These are phyloP conservation scores for Tethea ocularis DNA, from an alignment of 2,888 invertebrate species.

Conservation along the genomic window DNA sequence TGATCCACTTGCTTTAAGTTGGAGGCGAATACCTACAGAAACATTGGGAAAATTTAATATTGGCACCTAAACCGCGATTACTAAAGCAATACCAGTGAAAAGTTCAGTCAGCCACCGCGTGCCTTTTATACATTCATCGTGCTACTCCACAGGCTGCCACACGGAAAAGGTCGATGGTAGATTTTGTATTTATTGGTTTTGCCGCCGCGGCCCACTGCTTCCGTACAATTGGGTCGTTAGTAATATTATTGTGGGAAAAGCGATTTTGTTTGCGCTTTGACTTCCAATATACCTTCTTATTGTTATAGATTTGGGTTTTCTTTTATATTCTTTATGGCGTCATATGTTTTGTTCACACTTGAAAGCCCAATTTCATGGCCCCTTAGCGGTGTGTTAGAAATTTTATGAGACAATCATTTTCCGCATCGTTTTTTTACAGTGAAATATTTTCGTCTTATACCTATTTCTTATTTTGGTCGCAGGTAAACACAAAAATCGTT, in stretches of 20 bases:
- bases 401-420: conserved; percentile 62
- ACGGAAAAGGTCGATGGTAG: conserved; percentile 67
- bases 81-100: conserved; percentile 59
- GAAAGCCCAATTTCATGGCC: conserved; percentile 63
- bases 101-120: conserved; percentile 54
- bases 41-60: conserved; percentile 55
- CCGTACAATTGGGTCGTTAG: conserved; percentile 81
- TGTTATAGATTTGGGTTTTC: conserved; percentile 76
- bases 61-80: conserved; percentile 60
- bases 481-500: conserved; percentile 84
- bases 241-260: conserved; percentile 80
- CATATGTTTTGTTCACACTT: conserved; percentile 66
- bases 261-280: conserved; percentile 81
- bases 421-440: conserved; percentile 43
- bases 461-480: conserved; percentile 20
- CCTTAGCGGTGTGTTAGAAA: conserved; percentile 55
- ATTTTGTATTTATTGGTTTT: conserved; percentile 82
- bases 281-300: conserved; percentile 75
- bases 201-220: conserved; percentile 73
- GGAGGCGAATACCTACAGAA: conserved; percentile 42
- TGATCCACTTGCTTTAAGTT: conserved; percentile 46
- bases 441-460: conserved; percentile 41
- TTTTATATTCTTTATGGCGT: conserved; percentile 66
- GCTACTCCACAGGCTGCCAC: conserved; percentile 49
- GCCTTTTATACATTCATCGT: conserved; percentile 69